A percentile compares a stretch with the other conserved stretches of the same genome.
Evolutionary conservation across 2,888 invertebrate species (phyloP).

Genomic region (Steinernema carpocapsae): DNA sequence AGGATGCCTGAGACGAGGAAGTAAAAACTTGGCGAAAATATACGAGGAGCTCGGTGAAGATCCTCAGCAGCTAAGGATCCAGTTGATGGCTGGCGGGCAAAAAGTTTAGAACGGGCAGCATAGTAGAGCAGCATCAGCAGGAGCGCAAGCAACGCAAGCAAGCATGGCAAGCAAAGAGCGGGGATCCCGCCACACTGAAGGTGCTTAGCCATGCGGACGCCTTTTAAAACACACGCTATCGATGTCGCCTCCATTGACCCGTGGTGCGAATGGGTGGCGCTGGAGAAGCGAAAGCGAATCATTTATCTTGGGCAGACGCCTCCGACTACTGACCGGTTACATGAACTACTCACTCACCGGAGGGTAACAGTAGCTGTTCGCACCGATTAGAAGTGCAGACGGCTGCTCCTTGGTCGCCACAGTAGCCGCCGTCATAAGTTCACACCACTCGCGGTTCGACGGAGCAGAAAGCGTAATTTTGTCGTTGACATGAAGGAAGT

Average conservation of each 20-base stretch:
- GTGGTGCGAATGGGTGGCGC: constrained; percentile 25
- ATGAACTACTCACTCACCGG: not conserved
- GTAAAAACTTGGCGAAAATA: no score
- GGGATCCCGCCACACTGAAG: not conserved
- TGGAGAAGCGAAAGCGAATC: not conserved
- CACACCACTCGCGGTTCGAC: not conserved
- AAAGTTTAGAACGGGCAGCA: no score
- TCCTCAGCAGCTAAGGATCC: no score
- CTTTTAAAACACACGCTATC: constrained; percentile 30
- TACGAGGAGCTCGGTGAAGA: no score
- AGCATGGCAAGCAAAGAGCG: no score
- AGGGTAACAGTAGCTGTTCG: constrained; percentile 27
- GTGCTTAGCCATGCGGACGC: constrained; percentile 25
- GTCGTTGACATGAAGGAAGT: constrained; percentile 17
- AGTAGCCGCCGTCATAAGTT: not conserved
- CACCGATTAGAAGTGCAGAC: constrained; percentile 30
- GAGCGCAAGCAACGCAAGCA: no score
- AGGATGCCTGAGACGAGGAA: no score
- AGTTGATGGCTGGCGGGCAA: no score
- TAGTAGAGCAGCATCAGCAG: no score
- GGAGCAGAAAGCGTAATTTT: constrained; percentile 27
- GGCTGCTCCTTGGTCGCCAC: constrained; percentile 9
- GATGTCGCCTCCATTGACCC: not conserved
- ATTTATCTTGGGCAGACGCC: constrained; percentile 27
- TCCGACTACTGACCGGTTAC: constrained; percentile 11